Evolutionary conservation across 1,140 invertebrate species (phyloP).

Genomic region (Anastrepha obliqua): DNA sequence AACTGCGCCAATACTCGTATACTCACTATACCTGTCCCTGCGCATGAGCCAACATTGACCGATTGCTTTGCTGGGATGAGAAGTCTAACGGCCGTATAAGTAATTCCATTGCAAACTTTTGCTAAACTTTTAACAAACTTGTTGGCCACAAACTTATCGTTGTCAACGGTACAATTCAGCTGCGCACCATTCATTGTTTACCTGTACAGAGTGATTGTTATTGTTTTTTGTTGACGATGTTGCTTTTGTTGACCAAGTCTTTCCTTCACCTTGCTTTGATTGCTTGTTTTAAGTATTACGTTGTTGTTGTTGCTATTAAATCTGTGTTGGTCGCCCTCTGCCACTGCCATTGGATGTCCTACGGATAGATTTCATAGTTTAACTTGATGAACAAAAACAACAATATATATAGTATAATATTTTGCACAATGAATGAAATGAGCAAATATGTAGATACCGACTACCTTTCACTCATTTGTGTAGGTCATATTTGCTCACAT

Average conservation of each 20-base stretch:
- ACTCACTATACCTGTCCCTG: not conserved
- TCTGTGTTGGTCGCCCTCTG: not conserved
- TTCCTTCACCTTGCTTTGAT: not conserved
- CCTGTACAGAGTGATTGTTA: not conserved
- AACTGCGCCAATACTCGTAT: not conserved
- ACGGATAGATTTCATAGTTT: not conserved
- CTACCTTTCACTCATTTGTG: too few species aligned
- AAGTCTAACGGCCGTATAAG: not conserved
- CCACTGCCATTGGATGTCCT: not conserved
- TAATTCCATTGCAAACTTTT: conserved; percentile 19
- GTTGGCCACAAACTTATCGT: not conserved
- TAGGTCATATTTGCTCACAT: not conserved
- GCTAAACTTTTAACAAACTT: conserved; percentile 3
- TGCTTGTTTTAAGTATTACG: not conserved
- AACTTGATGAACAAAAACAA: not conserved
- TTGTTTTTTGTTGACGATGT: not conserved
- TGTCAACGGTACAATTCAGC: conserved; percentile 25
- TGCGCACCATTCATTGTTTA: not conserved
- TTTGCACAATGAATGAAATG: not conserved
- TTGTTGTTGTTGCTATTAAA: conserved; percentile 21
- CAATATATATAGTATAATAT: not conserved
- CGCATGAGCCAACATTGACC: not conserved
- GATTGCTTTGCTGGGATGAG: too few species aligned
- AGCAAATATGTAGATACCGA: too few species aligned
- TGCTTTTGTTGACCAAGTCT: not conserved